Evolutionary conservation across 2,797 vertebrate species (phyloP).

Genomic region (Arnoldichthys spilopterus): DNA sequence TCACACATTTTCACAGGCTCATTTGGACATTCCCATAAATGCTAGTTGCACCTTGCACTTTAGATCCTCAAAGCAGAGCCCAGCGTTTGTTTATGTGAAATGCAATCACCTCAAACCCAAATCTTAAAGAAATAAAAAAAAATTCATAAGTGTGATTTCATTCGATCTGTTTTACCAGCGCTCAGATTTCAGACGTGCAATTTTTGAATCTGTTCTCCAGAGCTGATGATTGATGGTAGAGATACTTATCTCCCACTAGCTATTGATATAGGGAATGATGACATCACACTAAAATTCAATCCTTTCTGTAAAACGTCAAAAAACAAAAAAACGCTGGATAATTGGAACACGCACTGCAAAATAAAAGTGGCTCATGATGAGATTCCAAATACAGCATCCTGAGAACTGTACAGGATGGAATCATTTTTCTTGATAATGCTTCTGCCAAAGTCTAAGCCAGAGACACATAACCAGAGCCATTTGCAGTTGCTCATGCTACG

Average conservation of each 20-base stretch:
- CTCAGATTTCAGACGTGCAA: constrained; percentile 21
- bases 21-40: too few species aligned
- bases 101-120: not conserved
- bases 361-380: not conserved
- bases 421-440: not conserved
- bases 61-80: too few species aligned
- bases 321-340: not conserved
- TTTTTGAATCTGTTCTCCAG: constrained; percentile 48
- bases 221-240: constrained; percentile 61
- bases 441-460: not conserved
- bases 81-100: not conserved
- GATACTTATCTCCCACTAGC: constrained; percentile 48
- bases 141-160: constrained; percentile 6
- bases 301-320: not conserved
- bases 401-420: not conserved
- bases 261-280: constrained; percentile 13
- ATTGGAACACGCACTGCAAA: not conserved
- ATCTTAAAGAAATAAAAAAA: constrained; percentile 13
- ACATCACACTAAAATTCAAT: constrained; percentile 32
- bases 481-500: constrained; percentile 10
- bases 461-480: not conserved
- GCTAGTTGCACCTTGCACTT: too few species aligned
- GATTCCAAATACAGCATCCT: not conserved
- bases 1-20: too few species aligned
- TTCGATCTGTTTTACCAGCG: constrained; percentile 62